Evolutionary conservation across 2,113 vertebrate species (phyloP).

Genomic region (Aspidoscelis tigris): DNA sequence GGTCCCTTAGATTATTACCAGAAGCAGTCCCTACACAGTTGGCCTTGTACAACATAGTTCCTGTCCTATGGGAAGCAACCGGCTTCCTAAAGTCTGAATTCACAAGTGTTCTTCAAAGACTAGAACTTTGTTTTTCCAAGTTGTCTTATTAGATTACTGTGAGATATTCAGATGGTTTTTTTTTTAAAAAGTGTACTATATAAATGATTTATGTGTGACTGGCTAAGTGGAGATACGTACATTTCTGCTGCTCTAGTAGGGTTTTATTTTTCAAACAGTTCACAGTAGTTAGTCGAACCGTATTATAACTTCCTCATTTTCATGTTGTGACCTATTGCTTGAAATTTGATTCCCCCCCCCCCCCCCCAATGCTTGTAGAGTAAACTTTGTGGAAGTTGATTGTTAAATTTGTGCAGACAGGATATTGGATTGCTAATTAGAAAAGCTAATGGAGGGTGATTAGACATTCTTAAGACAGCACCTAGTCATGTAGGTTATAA

Average conservation of each 20-base stretch:
- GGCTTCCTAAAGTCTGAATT: conserved; percentile 24
- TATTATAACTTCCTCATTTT: background rate
- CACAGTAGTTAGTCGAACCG: background rate
- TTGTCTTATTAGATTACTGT: conserved; percentile 29
- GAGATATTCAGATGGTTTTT: conserved; percentile 38
- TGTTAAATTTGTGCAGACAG: background rate
- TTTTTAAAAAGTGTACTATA: background rate
- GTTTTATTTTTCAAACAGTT: background rate
- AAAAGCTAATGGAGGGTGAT: background rate
- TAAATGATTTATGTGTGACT: conserved; percentile 24
- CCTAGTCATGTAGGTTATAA: background rate
- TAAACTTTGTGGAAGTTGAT: background rate
- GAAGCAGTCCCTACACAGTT: conserved; percentile 27
- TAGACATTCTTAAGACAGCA: background rate
- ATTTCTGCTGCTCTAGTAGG: background rate
- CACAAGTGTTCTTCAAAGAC: conserved; percentile 48
- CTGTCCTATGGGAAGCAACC: conserved; percentile 33
- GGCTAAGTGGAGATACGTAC: conserved; percentile 6
- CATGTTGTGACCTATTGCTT: background rate
- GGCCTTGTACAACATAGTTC: conserved; percentile 29
- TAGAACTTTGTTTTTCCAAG: conserved; percentile 20
- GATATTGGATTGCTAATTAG: background rate
- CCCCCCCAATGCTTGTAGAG: background rate
- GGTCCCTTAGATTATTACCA: background rate
- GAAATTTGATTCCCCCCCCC: background rate